Base-by-base conservation (phyloP, 1,140 invertebrate genomes). In the Drosophila pruinosa region DNA sequence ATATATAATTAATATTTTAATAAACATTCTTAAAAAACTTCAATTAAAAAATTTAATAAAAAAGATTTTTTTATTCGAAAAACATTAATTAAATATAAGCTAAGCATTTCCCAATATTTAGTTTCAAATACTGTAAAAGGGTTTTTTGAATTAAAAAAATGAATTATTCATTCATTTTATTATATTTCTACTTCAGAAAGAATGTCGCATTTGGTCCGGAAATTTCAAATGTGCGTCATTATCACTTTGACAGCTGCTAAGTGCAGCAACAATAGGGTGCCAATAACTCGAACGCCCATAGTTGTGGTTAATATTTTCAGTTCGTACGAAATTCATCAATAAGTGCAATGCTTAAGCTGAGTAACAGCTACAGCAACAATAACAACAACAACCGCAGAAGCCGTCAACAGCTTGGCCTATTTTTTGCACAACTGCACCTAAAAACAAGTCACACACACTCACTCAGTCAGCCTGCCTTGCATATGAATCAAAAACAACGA, bases 351-450 rank as follows among this genome's bases (percentile, higher is more conserved):
- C 53, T 45, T 59, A 47, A 62, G 48, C 54, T 41, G 26, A 50
- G 17, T 71, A 52, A 56, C 28, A 47, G 48, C 24, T 7, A 8
- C 39, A 36, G 10, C 24, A 28, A 63, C 59, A 41, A 31, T 26
- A 58, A 53, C 17, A 58, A 41, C 22, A 58, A 64, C 64, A 69
- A 70, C 58, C 64, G 68, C 68, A 70, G 57, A 38, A 74, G 43
- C 63, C 71, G 69, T 48, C 78, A 67, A 74, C 59, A 74, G 78
- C 67, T 82, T 82, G 78, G 78, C 78, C 78, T 83, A 82, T 82
- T 82, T 78, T 72, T 74, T 56, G 58, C 56, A 68, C 63, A 68
- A 72, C 70, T 68, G 70, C 70, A 68, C 70, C 70, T 72, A 68
- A 61, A 67, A 56, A 56, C 63, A 47, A 68, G 45, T 62, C 39